Evolutionary conservation across 2,113 vertebrate species (phyloP).

Genomic region (Myrmecophaga tridactyla): DNA sequence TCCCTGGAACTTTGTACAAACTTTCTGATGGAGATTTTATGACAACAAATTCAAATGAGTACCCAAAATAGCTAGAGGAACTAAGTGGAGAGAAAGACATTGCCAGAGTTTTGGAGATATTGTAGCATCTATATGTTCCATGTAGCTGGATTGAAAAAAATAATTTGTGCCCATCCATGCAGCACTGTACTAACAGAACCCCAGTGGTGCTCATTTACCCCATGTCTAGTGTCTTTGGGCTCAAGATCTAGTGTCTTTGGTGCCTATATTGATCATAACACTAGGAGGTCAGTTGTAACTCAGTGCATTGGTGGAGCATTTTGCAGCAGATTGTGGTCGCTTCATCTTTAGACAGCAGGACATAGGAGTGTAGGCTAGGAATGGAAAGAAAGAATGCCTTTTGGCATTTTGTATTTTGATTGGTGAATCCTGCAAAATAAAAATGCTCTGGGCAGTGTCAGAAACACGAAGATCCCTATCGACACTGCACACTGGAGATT

Average conservation of each 20-base stretch:
- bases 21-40: constrained; percentile 12
- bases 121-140: not conserved
- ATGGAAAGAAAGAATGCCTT: not conserved
- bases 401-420: not conserved
- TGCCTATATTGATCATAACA: not conserved
- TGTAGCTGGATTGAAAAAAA: not conserved
- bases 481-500: not conserved
- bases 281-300: not conserved
- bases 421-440: not conserved
- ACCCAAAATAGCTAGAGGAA: not conserved
- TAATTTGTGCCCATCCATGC: not conserved
- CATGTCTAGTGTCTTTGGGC: accelerated
- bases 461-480: not conserved
- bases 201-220: not conserved
- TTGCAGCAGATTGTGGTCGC: not conserved
- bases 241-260: not conserved
- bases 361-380: not conserved
- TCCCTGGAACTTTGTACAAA: not conserved
- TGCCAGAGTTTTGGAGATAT: not conserved
- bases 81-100: not conserved
- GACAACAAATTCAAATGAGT: constrained; percentile 3
- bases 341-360: not conserved
- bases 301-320: not conserved
- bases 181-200: not conserved
- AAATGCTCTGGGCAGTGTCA: not conserved